Evolutionary conservation across 2,797 vertebrate genomes (phyloP).

Genomic region (Chaetophractus vellerosus): DNA sequence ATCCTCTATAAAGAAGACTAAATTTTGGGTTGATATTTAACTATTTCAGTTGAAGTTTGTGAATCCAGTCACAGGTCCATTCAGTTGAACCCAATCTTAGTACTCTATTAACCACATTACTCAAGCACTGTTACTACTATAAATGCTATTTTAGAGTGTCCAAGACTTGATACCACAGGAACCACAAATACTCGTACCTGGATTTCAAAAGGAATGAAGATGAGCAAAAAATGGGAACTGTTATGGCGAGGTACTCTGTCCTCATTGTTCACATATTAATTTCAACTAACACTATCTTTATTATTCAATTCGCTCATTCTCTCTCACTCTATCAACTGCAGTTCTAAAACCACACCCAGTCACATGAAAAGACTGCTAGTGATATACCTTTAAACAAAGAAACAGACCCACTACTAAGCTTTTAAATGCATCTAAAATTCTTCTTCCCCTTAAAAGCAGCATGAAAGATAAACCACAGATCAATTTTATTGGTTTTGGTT

Average conservation of each 20-base stretch:
- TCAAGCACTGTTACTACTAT: not conserved
- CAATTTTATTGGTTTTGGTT: not conserved
- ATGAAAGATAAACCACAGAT: conserved; percentile 8
- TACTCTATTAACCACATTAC: not conserved
- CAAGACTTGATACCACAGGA: not conserved
- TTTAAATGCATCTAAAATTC: conserved; percentile 43
- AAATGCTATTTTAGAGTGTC: conserved; percentile 42
- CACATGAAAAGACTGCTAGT: not conserved
- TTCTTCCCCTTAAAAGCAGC: not conserved
- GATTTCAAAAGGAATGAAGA: conserved; percentile 27
- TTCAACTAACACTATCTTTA: conserved; percentile 1
- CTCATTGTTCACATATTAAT: not conserved
- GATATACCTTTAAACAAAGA: conserved; percentile 30
- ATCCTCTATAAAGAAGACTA: conserved; percentile 46
- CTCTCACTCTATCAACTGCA: not conserved
- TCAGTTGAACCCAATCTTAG: not conserved
- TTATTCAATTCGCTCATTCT: not conserved
- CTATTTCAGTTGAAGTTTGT: conserved; percentile 44
- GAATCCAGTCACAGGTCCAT: not conserved
- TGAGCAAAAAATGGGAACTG: not conserved
- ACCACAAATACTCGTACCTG: not conserved
- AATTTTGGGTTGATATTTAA: conserved; percentile 50
- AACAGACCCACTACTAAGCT: not conserved
- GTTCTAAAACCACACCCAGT: not conserved
- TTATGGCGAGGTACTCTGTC: not conserved